Percentiles rank a stretch among this genome's conserved stretches.
Evolutionary conservation across 2,888 invertebrate genomes (phyloP).

Genomic region (Conistra vaccinii): DNA sequence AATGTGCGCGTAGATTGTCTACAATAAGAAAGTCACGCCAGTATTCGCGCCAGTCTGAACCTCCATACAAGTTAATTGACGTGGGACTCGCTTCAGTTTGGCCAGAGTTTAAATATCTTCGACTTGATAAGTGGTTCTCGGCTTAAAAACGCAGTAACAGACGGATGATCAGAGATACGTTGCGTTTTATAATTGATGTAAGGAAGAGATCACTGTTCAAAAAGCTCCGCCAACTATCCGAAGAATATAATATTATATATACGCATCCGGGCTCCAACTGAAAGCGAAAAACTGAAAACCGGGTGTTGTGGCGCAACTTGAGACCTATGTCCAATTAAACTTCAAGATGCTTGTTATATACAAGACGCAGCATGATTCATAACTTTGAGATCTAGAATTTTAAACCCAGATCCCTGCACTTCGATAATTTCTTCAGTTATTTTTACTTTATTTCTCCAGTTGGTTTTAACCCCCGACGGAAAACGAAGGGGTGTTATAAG

Average conservation of each 20-base stretch:
- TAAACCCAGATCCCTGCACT: not conserved
- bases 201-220: not conserved
- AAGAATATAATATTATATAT: too few relatives aligned
- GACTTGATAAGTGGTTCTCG: not conserved
- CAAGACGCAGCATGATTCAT: not conserved
- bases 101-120: not conserved
- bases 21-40: not conserved
- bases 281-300: not conserved
- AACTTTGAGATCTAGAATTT: not conserved
- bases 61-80: too few relatives aligned
- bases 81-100: not conserved
- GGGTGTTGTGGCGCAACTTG: conserved; percentile 8
- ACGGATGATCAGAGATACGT: not conserved
- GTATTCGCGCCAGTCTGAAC: not conserved
- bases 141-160: not conserved
- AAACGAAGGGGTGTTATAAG: too few relatives aligned
- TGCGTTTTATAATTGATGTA: not conserved
- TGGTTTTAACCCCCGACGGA: too few relatives aligned
- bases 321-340: conserved; percentile 13
- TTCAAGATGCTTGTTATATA: conserved; percentile 10
- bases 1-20: not conserved
- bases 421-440: not conserved
- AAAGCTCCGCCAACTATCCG: not conserved
- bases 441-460: too few relatives aligned
- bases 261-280: not conserved